A percentile compares a stretch with the other conserved stretches of the same genome.
phyloP scores from a whole-genome alignment of 1,140 invertebrate genomes.

The Pygmarrhopalites habei region DNA sequence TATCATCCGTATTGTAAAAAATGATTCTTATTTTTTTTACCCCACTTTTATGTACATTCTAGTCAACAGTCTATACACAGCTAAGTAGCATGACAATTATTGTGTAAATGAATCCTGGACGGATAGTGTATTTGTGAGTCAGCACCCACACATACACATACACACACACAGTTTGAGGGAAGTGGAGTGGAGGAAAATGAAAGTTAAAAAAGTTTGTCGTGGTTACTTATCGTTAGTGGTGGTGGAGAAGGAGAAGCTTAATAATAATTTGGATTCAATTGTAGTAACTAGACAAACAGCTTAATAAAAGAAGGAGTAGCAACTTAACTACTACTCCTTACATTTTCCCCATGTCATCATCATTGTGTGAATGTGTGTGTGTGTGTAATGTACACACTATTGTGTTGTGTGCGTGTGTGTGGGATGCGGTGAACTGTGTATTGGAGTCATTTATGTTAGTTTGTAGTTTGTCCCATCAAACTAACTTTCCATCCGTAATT shows the following conservation, averaged over 20 bases:
- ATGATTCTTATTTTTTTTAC: no score
- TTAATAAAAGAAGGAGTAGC: neutral
- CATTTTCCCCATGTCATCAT: no score
- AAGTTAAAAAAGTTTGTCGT: neutral
- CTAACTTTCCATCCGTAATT: neutral
- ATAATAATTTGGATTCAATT: neutral
- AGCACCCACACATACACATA: neutral
- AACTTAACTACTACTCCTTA: neutral
- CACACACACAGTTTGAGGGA: neutral
- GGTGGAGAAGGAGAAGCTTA: neutral
- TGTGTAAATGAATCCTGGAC: neutral
- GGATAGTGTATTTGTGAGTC: neutral
- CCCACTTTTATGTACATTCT: no score
- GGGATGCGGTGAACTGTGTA: neutral
- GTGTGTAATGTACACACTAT: neutral
- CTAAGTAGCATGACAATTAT: no score
- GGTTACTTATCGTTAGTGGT: neutral
- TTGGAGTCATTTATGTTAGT: neutral
- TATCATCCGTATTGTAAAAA: no score
- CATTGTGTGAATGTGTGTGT: no score
- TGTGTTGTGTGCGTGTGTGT: neutral
- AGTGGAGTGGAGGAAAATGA: neutral
- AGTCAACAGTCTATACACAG: no score
- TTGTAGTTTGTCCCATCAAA: neutral
- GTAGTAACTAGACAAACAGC: neutral